These are phyloP conservation scores for Mythimna impura DNA, from an alignment of 2,888 invertebrate species.

Conservation along the genomic window DNA sequence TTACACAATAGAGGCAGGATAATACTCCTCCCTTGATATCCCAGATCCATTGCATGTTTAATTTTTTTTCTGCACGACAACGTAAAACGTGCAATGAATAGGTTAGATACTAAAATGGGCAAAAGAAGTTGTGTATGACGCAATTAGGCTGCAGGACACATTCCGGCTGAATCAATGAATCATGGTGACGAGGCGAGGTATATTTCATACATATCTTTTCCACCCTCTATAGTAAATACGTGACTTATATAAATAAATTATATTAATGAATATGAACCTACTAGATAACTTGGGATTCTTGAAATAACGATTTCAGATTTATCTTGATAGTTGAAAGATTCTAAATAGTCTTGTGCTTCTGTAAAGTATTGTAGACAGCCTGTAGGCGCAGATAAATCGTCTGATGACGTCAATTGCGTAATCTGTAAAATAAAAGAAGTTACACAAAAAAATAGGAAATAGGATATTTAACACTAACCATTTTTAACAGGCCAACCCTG, in stretches of 20 bases:
- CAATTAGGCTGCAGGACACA: too few species aligned
- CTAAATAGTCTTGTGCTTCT: slow-evolving; percentile 90
- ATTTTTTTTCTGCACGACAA: too few species aligned
- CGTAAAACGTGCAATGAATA: too few species aligned
- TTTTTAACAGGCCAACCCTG: too few species aligned
- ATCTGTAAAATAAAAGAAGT: slow-evolving; percentile 69
- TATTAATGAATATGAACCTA: slow-evolving; percentile 74
- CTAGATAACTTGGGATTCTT: slow-evolving; percentile 91
- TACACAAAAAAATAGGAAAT: too few species aligned
- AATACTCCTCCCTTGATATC: too few species aligned
- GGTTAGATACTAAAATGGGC: too few species aligned
- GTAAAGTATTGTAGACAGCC: slow-evolving; percentile 93
- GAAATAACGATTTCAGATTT: slow-evolving; percentile 89
- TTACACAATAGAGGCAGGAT: too few species aligned
- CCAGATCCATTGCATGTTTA: too few species aligned
- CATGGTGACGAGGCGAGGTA: background rate
- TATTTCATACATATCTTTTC: background rate
- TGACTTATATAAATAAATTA: background rate
- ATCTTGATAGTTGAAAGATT: slow-evolving; percentile 93
- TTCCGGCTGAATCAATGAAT: too few species aligned
- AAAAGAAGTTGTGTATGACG: too few species aligned
- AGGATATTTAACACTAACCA: too few species aligned
- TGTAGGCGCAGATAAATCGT: slow-evolving; percentile 85
- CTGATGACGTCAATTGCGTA: slow-evolving; percentile 81
- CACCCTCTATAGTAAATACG: background rate